Base-by-base conservation (phyloP, 2,888 invertebrate species). In the Chorisops tibialis region DNA sequence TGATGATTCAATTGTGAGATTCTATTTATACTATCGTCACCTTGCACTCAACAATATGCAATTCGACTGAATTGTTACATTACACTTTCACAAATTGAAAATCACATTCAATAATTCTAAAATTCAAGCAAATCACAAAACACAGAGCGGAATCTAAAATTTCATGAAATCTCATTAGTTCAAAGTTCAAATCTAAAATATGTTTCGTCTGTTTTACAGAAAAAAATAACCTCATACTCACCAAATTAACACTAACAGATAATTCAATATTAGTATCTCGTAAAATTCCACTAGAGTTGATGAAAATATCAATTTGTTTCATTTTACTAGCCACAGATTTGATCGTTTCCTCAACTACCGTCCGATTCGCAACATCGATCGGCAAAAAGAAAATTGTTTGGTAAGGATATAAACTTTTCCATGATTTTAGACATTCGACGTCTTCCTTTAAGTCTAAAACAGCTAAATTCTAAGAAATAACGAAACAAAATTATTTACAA, bases 171-270 rank as follows among this genome's bases (percentile, higher is more conserved):
- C n/a, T n/a, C n/a, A n/a, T n/a, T n/a, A n/a, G n/a, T n/a, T n/a
- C n/a, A n/a, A n/a, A n/a, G n/a, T n/a, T n/a, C n/a, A n/a, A n/a
- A n/a, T n/a, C n/a, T n/a, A n/a, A n/a, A n/a, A n/a, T n/a, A n/a
- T n/a, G n/a, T n/a, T n/a, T n/a, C n/a, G n/a, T n/a, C n/a, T n/a
- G n/a, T n/a, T n/a, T n/a, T n/a, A n/a, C n/a, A n/a, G n/a, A n/a
- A n/a, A n/a, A n/a, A n/a, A n/a, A n/a, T n/a, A n/a, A n/a, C n/a
- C n/a, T n/a, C n/a, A n/a, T 18, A 56, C 66, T 63, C 69, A 76
- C 76, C 74, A 76, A 69, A 68, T 76, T 76, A 14, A 75, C 70
- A 63, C 69, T 71, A 64, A 76, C 70, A 1, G 74, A 76, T n/a
- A 70, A 70, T 59, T 74, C 74, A 52, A 76, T 68, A 66, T 74